Conservation (phyloP, 2,113 vertebrate species). For the Nansenia antarctica region DNA sequence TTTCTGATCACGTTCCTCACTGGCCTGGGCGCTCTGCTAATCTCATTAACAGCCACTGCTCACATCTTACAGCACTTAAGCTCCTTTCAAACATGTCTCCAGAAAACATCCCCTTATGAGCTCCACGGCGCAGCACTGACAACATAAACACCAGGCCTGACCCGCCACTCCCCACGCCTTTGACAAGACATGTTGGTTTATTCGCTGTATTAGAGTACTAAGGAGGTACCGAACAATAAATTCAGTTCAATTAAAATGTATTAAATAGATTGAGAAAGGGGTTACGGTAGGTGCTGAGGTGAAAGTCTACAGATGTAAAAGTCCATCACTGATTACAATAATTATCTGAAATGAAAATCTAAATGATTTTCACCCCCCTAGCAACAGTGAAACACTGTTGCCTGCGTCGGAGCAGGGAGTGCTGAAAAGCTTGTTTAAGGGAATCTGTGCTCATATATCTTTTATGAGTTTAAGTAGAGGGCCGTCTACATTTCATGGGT, state of each 20-base stretch:
- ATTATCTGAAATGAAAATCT: not conserved
- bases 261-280: not conserved
- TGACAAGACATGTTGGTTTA: not conserved
- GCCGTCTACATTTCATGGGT: not conserved
- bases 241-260: no score
- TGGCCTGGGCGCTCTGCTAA: constrained; percentile 65
- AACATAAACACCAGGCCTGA: constrained; percentile 10
- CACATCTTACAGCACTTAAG: constrained; percentile 67
- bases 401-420: not conserved
- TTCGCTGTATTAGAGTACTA: not conserved
- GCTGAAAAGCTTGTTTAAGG: not conserved
- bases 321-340: not conserved
- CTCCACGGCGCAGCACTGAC: not conserved
- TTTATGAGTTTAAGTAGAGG: not conserved
- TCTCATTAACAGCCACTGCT: constrained; percentile 71
- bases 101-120: constrained; percentile 57
- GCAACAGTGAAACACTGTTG: not conserved
- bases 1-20: constrained; percentile 61
- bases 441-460: not conserved
- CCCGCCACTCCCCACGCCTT: no score
- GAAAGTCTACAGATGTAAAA: not conserved
- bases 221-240: no score
- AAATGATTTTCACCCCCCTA: not conserved
- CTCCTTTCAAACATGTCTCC: constrained; percentile 66
- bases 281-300: not conserved